Evolutionary conservation across 23 tunicate species (phyloP).

Genomic region (Styela plicata): DNA sequence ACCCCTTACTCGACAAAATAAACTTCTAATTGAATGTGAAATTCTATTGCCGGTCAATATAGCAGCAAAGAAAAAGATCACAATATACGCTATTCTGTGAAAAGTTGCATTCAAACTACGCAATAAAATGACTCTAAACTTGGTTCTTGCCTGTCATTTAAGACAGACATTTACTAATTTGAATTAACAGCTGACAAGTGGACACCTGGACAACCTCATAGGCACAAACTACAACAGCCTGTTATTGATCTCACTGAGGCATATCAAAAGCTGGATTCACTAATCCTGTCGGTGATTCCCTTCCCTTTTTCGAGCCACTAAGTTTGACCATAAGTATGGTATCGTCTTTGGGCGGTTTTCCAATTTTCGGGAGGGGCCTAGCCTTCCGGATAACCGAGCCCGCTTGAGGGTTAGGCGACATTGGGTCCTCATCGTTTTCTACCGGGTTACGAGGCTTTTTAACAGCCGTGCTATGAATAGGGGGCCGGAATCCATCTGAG

Average conservation of each 20-base stretch:
- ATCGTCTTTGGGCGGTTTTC: conserved; percentile 37
- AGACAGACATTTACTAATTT: too few relatives aligned
- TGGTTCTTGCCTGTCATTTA: too few relatives aligned
- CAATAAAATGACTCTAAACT: too few relatives aligned
- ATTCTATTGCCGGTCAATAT: too few relatives aligned
- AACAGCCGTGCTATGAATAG: conserved; percentile 50
- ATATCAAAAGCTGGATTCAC: conserved; percentile 41
- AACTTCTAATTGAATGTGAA: too few relatives aligned
- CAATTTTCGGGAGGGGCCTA: conserved; percentile 27
- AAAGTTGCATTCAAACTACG: too few relatives aligned
- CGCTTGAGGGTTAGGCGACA: background rate
- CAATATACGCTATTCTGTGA: too few relatives aligned
- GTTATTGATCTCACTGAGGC: background rate
- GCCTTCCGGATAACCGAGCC: conserved; percentile 17
- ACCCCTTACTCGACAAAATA: too few relatives aligned
- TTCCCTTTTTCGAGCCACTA: background rate
- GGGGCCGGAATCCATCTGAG: conserved; percentile 25
- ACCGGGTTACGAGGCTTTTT: conserved; percentile 26
- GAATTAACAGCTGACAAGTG: too few relatives aligned
- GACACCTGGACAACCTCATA: too few relatives aligned
- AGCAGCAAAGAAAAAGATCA: too few relatives aligned
- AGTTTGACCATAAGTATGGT: conserved; percentile 58
- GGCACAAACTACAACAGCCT: too few relatives aligned
- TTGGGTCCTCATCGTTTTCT: conserved; percentile 25
- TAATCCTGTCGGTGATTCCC: conserved; percentile 19